Base-by-base conservation (phyloP, 2,888 invertebrate genomes). In the Allacma fusca region DNA sequence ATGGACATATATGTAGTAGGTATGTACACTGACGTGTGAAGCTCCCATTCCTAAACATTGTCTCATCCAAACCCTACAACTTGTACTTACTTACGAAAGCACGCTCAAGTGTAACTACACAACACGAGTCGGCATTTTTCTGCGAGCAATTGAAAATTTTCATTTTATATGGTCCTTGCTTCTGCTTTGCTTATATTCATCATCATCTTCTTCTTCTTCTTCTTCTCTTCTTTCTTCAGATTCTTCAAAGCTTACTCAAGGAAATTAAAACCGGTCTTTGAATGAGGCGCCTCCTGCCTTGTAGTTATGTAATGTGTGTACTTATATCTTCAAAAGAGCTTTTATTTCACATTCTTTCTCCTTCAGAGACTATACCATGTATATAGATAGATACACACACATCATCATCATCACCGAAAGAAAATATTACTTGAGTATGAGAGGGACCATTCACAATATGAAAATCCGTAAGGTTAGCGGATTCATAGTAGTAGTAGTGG, bases 251-350 rank as follows among this genome's bases (percentile, higher is more conserved):
- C 16, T 50, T 19, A 50, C 50, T n/a, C 24, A 71, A 57, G 24
- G 71, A 71, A 71, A 71, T 71, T 71, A 71, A 71, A 71, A 71
- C 71, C 71, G 71, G 71, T 71, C 57, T 50, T 50, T 50, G 9
- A 50, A 50, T 50, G 50, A 50, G 16, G 50, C 50, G 19, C 19
- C 50, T 50, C n/a, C 50, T 50, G 50, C 50, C 16, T n/a, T 50
- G 19, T 50, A 19, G 50, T 50, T 50, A 34, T 4, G 4, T 34
- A 34, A 34, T 34, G 9, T 9, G 9, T 34, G 34, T 34, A 34
- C 9, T 9, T 28, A 68, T 19, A 67, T 19, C 12, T 26, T 19
- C 29, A 1, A 9, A 26, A 62, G 21, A 68, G 21, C 40, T 21
- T 34, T n/a, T 16, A 34, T 28, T n/a, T 34, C 34, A 1, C 34